Evolutionary conservation across 1,140 invertebrate species (phyloP).

Genomic region (Asobara japonica): DNA sequence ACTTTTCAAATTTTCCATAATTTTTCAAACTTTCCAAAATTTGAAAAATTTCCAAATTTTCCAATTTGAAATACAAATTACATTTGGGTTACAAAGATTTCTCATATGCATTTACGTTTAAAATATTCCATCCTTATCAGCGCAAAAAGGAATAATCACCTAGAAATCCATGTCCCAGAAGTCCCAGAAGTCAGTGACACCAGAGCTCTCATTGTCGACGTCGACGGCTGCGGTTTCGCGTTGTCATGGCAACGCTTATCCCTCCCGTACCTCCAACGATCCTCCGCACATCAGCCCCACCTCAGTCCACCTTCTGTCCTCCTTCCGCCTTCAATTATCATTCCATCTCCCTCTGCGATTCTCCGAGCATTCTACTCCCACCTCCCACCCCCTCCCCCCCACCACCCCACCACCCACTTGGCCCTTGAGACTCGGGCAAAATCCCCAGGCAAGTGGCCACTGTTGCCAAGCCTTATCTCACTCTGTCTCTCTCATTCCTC

Average conservation of each 20-base stretch:
- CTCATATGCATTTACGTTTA: no score
- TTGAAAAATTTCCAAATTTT: no score
- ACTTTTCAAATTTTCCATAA: no score
- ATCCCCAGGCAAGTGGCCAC: conserved; percentile 44
- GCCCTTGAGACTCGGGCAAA: not conserved
- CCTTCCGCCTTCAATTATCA: conserved; percentile 55
- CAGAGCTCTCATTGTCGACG: conserved; percentile 61
- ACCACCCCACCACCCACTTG: not conserved
- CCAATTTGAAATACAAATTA: no score
- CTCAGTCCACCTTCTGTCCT: conserved; percentile 40
- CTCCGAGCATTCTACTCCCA: conserved; percentile 29
- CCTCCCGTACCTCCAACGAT: conserved; percentile 34
- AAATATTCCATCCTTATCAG: no score
- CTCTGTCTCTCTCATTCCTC: conserved; percentile 32
- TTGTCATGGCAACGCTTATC: conserved; percentile 61
- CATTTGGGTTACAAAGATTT: not conserved
- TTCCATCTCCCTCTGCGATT: conserved; percentile 52
- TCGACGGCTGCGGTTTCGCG: conserved; percentile 60
- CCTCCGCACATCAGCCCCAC: conserved; percentile 33
- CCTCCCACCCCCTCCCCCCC: not conserved
- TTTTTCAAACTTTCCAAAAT: no score
- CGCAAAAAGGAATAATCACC: not conserved
- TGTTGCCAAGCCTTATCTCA: conserved; percentile 49
- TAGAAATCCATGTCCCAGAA: not conserved
- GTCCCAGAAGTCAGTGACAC: conserved; percentile 67